phyloP scores from a whole-genome alignment of 2,888 invertebrate genomes.

The Ichneumoninae sp. region DNA sequence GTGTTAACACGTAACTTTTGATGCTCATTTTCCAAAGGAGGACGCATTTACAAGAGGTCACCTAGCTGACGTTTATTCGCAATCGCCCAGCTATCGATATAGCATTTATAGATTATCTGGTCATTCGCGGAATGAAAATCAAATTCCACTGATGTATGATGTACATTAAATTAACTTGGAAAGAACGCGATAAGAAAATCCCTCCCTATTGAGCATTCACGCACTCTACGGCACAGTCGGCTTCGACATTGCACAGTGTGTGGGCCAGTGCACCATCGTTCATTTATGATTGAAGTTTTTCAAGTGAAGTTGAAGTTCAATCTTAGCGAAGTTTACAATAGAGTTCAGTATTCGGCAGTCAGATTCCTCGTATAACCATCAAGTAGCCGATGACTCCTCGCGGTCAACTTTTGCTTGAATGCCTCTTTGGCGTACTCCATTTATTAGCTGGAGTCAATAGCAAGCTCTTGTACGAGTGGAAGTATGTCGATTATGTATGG shows the following conservation, averaged over 20 bases:
- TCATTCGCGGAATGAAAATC: neutral
- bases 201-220: too few species aligned
- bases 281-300: neutral
- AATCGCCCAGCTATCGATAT: neutral
- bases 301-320: neutral
- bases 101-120: neutral
- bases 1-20: neutral
- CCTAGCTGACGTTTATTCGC: neutral
- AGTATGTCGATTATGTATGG: neutral
- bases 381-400: neutral
- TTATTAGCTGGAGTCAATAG: neutral
- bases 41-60: neutral
- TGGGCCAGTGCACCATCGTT: neutral
- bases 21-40: neutral
- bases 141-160: too few species aligned
- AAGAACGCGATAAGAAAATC: too few species aligned
- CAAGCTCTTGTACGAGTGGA: neutral
- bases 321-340: neutral
- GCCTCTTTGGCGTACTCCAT: neutral
- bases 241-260: neutral
- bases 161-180: too few species aligned
- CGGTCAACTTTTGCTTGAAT: neutral
- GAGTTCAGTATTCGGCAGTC: neutral
- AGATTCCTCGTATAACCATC: neutral
- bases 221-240: neutral